Base-by-base conservation (phyloP, 1,140 invertebrate species). In the Scaptodrosophila lebanonensis region DNA sequence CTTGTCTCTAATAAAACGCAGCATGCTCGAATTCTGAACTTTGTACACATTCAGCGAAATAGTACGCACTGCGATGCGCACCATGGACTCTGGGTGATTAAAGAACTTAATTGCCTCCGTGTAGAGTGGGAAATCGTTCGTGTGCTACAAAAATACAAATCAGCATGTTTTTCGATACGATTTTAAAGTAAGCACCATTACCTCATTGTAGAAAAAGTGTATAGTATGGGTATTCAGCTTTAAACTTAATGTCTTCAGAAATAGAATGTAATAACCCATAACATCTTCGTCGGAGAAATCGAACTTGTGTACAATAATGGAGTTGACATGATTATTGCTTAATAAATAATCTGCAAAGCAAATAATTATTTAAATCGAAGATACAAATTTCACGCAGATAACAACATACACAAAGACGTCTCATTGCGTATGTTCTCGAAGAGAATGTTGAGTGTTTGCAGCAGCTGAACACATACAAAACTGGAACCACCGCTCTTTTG, bases 241-340 rank as follows among this genome's bases (percentile, higher is more conserved):
- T 29, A 99, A 90, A 65, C 98, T 99, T 11, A 99, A 89, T 0
- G 98, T 99, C 88, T 99, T 99, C 48, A 99, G 87, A 87, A 99
- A 99, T 36, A 98, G 98, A 86, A 99, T 99, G 87, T 99, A 99
- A 87, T 99, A 99, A 3, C 98, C 98, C 97, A 99, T 99, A 1
- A 99, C 97, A 91, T 99, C 98, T 89, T 99, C 98, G 89, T 99
- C 98, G 9, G 96, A 97, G 84, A 99, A 98, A 88, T 99, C 98
- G 91, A 99, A 99, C 89, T 98, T 98, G 88, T 99, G 98, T 29
- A 98, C 95, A 86, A 99, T 99, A 82, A 99, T 99, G 25, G 95
- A 97, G 88, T 99, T 99, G 12, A 99, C 97, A 90, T 99, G 97
- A 89, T 99, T 99, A 88, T 99, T 99, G 77, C 97, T 99, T 11